Percentiles rank a stretch among this genome's conserved stretches.
Conservation (phyloP, 2,113 vertebrate genomes). For the Leptosomus discolor region DNA sequence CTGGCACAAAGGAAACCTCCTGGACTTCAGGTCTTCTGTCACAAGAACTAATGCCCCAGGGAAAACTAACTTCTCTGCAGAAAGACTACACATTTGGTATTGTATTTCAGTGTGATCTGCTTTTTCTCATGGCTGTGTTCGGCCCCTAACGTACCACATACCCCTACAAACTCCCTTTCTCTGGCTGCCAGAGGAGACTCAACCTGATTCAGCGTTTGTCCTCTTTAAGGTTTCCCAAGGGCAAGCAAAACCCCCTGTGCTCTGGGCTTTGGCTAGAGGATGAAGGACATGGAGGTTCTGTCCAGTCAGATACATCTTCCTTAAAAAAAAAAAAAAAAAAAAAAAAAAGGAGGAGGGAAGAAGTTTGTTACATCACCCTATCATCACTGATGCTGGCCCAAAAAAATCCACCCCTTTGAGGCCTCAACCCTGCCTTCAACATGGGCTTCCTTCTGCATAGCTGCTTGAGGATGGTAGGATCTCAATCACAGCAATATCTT, state of each 20-base stretch:
- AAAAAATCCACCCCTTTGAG: neutral
- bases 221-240: neutral
- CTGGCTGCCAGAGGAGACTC: neutral
- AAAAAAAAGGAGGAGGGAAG: rapidly evolving
- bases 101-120: neutral
- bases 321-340: neutral
- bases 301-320: neutral
- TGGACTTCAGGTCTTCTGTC: neutral
- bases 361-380: neutral
- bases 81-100: neutral
- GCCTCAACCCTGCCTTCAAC: neutral
- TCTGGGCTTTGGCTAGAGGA: neutral
- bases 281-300: neutral
- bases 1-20: neutral
- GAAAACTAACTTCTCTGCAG: neutral
- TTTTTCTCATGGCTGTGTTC: neutral
- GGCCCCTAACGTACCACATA: neutral
- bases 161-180: neutral
- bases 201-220: neutral
- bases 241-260: neutral
- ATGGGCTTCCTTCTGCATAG: neutral
- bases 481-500: neutral
- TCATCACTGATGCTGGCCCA: neutral
- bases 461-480: rapidly evolving
- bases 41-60: neutral